A percentile compares a stretch with the other conserved stretches of the same genome.
phyloP scores from a whole-genome alignment of 1,140 invertebrate genomes.

The Araneus ventricosus region DNA sequence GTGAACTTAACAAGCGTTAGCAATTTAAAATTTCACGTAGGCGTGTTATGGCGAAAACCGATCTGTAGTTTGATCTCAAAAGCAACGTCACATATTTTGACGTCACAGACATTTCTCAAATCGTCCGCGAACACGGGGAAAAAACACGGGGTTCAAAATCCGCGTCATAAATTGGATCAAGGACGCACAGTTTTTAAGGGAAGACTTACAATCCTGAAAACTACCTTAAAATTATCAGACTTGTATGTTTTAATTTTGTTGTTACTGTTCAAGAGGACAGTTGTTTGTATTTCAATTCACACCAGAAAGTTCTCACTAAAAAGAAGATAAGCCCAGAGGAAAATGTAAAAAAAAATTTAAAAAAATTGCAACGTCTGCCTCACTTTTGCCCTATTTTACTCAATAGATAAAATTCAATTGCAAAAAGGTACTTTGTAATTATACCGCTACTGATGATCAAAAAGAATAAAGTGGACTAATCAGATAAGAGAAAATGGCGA shows the following conservation, averaged over 20 bases:
- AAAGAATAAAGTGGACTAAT: not conserved
- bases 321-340: not conserved
- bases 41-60: too few species aligned
- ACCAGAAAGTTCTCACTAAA: not conserved
- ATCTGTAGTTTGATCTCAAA: not conserved
- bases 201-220: not conserved
- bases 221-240: not conserved
- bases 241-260: not conserved
- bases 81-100: not conserved
- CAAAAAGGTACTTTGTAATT: not conserved
- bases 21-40: too few species aligned
- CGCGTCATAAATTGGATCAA: not conserved
- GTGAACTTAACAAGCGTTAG: too few species aligned
- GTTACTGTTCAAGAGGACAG: not conserved
- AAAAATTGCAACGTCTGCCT: not conserved
- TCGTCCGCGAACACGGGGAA: not conserved
- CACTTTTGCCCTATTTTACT: not conserved
- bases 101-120: not conserved
- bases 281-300: slow-evolving; percentile 4
- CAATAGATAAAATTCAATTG: not conserved
- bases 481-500: not conserved
- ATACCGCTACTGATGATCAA: not conserved
- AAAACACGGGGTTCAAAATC: too few species aligned
- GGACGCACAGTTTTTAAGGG: not conserved
- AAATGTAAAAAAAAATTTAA: not conserved